Evolutionary conservation across 2,113 vertebrate species (phyloP), one percentile per base, ranked within the genome.

Genomic region (Potamarius usumacintae): DNA sequence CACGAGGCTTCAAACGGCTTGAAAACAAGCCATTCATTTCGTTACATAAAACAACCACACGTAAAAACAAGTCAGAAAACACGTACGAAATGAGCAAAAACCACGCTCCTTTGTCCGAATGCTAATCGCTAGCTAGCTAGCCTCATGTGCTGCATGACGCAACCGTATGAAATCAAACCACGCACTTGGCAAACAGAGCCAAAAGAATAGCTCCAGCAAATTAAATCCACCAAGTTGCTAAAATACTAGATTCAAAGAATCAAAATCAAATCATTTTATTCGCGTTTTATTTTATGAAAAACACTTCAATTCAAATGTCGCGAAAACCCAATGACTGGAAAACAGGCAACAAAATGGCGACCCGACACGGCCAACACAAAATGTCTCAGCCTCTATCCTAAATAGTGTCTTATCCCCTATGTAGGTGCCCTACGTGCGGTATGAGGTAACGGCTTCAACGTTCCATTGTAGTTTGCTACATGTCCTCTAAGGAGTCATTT

Each of bases 341-440:
- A 14, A 57, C 55, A 62, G 7, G 6, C 53, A 77, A 17, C 69
- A 85, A 85, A 85, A 85, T 85, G 83, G 83, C 83, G 83, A 15
- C 83, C 9, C 9, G 14, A 1, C 81, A n/a, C 2, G 6, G 8
- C 17, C n/a, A 15, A 74, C 0, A 85, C 83, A 85, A 85, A 76
- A 74, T 85, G 69, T 76, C 71, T n/a, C 27, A n/a, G 84, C 30
- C 30, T 18, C 27, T 12, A 25, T n/a, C 12, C 22, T 14, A 62
- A 85, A 85, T n/a, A 11, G 12, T 17, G 30, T 8, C 30, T 60
- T n/a, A 53, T 15, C 7, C 84, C 55, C 84, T 85, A 76, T 18
- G 17, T 57, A 60, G 53, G 84, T 50, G 55, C 55, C 69, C 84
- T 85, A 50, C n/a, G n/a, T 14, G 7, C 65, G 9, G 17, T 14